Base-by-base conservation (phyloP, 2,888 invertebrate genomes). In the Morpho achilles region DNA sequence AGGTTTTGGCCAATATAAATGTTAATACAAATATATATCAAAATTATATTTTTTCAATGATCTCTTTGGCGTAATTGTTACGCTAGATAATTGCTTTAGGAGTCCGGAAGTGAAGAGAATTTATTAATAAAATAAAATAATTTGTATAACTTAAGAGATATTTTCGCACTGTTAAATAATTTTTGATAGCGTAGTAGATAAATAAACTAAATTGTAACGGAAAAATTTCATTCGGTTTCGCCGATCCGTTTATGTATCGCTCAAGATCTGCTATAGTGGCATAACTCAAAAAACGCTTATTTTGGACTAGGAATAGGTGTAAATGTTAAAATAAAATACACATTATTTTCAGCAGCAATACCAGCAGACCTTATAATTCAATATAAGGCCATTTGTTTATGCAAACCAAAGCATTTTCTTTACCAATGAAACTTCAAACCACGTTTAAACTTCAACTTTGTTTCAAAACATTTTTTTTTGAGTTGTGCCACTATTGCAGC, bases 41-140 rank as follows among this genome's bases (percentile, higher is more conserved):
- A 89, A 89, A 89, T 87, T 88, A 86, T 90, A 89, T 89, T 89
- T 83, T 61, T 85, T 81, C 80, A 87, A 86, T 89, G 90, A 90
- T 90, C 90, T 90, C 90, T 88, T 89, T 77, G 86, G 82, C 82
- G 82, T 82, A 80, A 81, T 76, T 76, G 71, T 77, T 60, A 57
- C 53, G 54, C 32, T 85, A 84, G 80, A 79, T 81, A 82, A 87
- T 88, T 89, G 87, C 89, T 90, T 89, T 89, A 86, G 83, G 89
- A 90, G 89, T 88, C 89, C 77, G 89, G 88, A 87, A 81, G 82
- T 84, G 77, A 82, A 86, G 84, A 80, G 88, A 89, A 88, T 89
- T 89, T 89, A 88, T 86, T 84, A 86, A 85, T 82, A 67, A 68
- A 80, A 70, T 61, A 79, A 16, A 55, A 43, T 55, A 55, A 50